Conservation (phyloP, 2,113 vertebrate genomes). For the Hemiprocne comata region DNA sequence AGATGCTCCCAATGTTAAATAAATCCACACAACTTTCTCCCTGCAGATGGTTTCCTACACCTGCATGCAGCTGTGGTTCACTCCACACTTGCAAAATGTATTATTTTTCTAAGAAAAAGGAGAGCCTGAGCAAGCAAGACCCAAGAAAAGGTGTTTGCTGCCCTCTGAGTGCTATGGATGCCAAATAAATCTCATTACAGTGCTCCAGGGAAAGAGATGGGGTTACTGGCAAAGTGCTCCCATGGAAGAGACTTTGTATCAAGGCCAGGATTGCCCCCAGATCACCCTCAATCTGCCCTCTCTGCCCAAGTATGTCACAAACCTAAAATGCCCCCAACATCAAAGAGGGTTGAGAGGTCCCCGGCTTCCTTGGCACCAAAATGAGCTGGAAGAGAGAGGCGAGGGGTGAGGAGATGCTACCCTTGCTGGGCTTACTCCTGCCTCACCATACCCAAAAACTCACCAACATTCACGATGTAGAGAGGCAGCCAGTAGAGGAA, state of each 20-base stretch:
- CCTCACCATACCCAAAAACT: constrained; percentile 11
- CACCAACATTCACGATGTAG: constrained; percentile 93
- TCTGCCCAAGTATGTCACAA: neutral
- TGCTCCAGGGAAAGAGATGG: neutral
- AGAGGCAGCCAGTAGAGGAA: constrained; percentile 98
- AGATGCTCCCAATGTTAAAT: neutral
- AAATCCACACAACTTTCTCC: neutral
- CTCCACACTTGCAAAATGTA: neutral
- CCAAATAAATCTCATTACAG: neutral
- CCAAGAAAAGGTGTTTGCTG: neutral
- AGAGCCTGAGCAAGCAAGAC: neutral
- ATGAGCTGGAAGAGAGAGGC: constrained; percentile 77
- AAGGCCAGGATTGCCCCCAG: neutral
- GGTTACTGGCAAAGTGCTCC: neutral
- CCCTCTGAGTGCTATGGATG: neutral
- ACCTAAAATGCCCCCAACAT: constrained; percentile 96
- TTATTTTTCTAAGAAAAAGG: neutral
- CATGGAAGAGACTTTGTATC: neutral
- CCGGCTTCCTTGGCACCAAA: constrained; percentile 90
- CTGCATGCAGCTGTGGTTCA: neutral
- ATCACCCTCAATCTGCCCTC: neutral
- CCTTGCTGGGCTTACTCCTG: accelerated
- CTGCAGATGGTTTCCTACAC: neutral
- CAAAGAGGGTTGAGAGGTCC: constrained; percentile 94
- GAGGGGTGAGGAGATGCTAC: neutral